These are phyloP conservation scores for Augiades crinisus DNA, from an alignment of 2,888 invertebrate genomes.

Conservation along the genomic window DNA sequence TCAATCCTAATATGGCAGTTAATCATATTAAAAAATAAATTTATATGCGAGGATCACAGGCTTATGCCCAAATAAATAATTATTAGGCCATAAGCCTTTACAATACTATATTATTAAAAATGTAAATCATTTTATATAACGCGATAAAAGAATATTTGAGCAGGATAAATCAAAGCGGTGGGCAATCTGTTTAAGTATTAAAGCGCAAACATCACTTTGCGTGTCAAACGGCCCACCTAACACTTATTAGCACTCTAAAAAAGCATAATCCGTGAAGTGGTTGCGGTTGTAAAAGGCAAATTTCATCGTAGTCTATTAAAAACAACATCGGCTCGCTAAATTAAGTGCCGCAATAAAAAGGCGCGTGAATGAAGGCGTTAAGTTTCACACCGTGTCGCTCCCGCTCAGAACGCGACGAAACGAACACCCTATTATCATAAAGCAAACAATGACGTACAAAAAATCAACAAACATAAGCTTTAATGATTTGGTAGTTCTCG, in stretches of 20 bases:
- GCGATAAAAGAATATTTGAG: background rate
- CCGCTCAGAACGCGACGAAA: conserved; percentile 60
- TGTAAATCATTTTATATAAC: too few relatives aligned
- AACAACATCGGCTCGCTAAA: conserved; percentile 71
- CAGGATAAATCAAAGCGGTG: conserved; percentile 29
- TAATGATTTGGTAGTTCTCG: conserved; percentile 74
- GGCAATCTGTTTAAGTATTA: conserved; percentile 24
- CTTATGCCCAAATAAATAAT: too few relatives aligned
- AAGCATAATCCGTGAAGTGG: conserved; percentile 46
- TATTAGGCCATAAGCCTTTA: too few relatives aligned
- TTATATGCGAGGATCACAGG: too few relatives aligned
- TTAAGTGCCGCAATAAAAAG: conserved; percentile 73
- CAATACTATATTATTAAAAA: too few relatives aligned
- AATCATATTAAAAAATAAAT: too few relatives aligned
- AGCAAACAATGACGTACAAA: conserved; percentile 74
- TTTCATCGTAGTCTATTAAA: conserved; percentile 60
- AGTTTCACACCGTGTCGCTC: conserved; percentile 75
- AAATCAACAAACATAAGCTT: conserved; percentile 72
- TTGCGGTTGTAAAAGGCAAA: conserved; percentile 51
- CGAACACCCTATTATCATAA: conserved; percentile 79
- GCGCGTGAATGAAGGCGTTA: conserved; percentile 75
- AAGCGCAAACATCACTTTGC: background rate
- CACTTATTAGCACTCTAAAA: conserved; percentile 44
- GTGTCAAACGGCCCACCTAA: conserved; percentile 27
- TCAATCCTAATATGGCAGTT: too few relatives aligned